Base-by-base conservation (phyloP, 2,888 invertebrate genomes). In the Abscondita cerata region DNA sequence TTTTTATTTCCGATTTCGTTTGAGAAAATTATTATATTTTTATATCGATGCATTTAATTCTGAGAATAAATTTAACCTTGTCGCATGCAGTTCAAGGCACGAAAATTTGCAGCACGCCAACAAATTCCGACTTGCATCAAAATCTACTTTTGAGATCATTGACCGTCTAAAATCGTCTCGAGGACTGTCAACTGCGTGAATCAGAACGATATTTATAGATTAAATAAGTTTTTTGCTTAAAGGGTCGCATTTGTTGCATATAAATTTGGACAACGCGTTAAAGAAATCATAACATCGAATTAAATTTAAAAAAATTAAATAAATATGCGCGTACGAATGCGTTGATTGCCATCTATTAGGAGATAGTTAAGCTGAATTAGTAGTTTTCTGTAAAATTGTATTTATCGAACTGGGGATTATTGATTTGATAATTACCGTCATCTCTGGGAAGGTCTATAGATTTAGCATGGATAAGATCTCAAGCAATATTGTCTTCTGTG, bases 81-180 rank as follows among this genome's bases (percentile, higher is more conserved):
- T 71, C 72, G 72, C 70, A 70, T 72, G 72, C 73, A 72, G 74
- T 73, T 74, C 73, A 73, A 73, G 73, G 72, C 72, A 70, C 67
- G 70, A 65, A 72, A 73, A 72, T 74, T 74, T 72, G 73, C 73
- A 72, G 71, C 73, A 70, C 72, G 73, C 72, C 69, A 72, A 70
- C 72, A 63, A 72, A 73, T 73, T 73, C 73, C 72, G 69, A 65
- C 66, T 69, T 68, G 73, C 69, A 71, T 70, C 70, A 64, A 70
- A 70, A 70, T 70, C 73, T 70, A 72, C 72, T 72, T 72, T 61
- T 53, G 70, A 62, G 73, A 68, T 67, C 75, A 70, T 71, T 73
- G 75, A 75, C 75, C 75, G 74, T 71, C 75, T 75, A 75, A 75
- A 76, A 74, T 72, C 73, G 72, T 71, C 73, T 25, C 69, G 70